A percentile compares a stretch with the other conserved stretches of the same genome.
phyloP scores from a whole-genome alignment of 2,113 vertebrate genomes.

The Aspidoscelis tigris region DNA sequence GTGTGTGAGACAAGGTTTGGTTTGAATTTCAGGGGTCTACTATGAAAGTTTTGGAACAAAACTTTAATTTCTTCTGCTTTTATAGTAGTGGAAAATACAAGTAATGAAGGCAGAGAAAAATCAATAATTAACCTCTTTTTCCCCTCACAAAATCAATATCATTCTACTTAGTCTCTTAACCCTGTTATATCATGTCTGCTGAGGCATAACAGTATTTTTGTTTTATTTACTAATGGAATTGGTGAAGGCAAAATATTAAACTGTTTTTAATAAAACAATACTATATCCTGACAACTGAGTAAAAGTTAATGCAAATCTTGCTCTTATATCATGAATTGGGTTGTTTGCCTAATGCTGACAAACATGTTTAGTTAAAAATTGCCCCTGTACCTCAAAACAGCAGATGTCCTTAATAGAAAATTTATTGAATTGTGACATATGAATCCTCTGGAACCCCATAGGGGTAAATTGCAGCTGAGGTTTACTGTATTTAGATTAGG shows the following conservation, averaged over 20 bases:
- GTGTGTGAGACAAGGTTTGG: background rate
- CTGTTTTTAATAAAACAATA: background rate
- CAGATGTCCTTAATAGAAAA: background rate
- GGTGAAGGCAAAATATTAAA: background rate
- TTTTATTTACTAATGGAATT: too few species aligned
- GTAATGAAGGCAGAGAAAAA: background rate
- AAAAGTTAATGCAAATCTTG: background rate
- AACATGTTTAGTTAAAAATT: background rate
- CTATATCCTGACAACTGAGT: background rate
- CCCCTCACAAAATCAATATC: background rate
- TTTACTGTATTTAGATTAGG: too few species aligned
- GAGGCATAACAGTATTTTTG: background rate
- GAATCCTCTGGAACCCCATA: too few species aligned
- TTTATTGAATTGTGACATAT: too few species aligned
- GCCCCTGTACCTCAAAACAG: background rate
- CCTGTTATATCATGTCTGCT: background rate
- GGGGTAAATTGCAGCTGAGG: too few species aligned
- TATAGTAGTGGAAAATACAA: background rate
- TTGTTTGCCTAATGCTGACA: background rate
- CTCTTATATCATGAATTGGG: background rate
- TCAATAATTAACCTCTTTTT: background rate
- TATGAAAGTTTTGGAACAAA: background rate
- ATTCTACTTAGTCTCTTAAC: background rate
- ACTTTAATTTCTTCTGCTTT: background rate
- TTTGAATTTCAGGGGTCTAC: background rate